Conservation (phyloP, 2,797 vertebrate species). For the Euthynnus affinis region DNA sequence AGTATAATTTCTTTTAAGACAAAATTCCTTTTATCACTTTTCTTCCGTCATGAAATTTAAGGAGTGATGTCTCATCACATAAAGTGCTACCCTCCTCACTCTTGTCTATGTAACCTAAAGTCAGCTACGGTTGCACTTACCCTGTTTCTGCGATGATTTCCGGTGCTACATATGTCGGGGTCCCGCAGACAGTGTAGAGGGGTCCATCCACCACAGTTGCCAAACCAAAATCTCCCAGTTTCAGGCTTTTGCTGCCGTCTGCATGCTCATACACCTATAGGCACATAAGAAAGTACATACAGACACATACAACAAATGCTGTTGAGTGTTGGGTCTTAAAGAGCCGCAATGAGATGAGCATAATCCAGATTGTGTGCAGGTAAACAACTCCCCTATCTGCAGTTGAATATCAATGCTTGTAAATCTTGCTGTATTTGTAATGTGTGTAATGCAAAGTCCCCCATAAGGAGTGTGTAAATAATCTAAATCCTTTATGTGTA, state of each 20-base stretch:
- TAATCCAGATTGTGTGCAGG: too few relatives aligned
- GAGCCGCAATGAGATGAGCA: not conserved
- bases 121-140: conserved; percentile 76
- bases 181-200: conserved; percentile 97
- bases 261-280: conserved; percentile 96
- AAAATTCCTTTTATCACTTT: not conserved
- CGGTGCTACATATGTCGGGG: conserved; percentile 98
- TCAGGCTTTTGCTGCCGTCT: conserved; percentile 97
- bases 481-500: not conserved
- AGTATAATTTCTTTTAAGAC: not conserved
- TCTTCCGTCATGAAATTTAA: not conserved
- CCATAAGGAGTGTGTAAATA: not conserved
- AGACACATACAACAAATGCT: not conserved
- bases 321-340: conserved; percentile 2
- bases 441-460: not conserved
- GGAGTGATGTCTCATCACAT: too few relatives aligned
- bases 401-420: not conserved
- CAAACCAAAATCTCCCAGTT: conserved; percentile 96
- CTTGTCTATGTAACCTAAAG: not conserved
- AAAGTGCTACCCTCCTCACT: too few relatives aligned
- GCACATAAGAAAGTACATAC: not conserved
- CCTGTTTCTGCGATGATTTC: conserved; percentile 99
- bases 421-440: not conserved
- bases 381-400: not conserved
- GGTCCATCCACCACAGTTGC: conserved; percentile 97